These are phyloP conservation scores for Lophotis ruficrista DNA, from an alignment of 2,113 vertebrate species.

Conservation along the genomic window DNA sequence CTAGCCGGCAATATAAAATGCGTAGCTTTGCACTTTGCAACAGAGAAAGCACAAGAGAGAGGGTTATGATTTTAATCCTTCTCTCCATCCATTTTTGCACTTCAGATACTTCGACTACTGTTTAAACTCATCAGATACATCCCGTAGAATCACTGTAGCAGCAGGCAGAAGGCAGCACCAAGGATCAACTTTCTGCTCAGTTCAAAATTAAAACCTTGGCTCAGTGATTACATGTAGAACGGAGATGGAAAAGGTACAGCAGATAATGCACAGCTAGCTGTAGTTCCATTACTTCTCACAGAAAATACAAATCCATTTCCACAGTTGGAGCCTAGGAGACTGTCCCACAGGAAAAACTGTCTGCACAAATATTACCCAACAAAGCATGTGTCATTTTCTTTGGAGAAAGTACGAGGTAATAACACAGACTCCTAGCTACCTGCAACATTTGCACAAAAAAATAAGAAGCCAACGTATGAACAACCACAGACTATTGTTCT, in stretches of 20 bases:
- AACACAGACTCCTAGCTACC: background rate
- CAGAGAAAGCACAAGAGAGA: background rate
- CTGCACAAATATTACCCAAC: background rate
- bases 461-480: background rate
- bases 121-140: background rate
- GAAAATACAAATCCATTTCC: background rate
- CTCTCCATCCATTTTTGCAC: background rate
- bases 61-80: background rate
- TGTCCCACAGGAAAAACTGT: background rate
- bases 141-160: background rate
- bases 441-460: background rate
- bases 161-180: background rate
- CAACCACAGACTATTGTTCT: background rate
- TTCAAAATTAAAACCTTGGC: background rate
- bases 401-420: background rate
- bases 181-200: background rate
- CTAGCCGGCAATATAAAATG: constrained; percentile 16
- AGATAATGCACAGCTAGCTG: background rate
- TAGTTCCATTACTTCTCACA: background rate
- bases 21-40: constrained; percentile 10
- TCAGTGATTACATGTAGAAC: background rate
- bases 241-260: background rate
- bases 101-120: background rate
- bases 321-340: background rate
- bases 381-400: background rate